A percentile compares a stretch with the other conserved stretches of the same genome.
These are phyloP conservation scores for Drosophila pallidifrons DNA, from an alignment of 1,140 invertebrate species.

Conservation along the genomic window DNA sequence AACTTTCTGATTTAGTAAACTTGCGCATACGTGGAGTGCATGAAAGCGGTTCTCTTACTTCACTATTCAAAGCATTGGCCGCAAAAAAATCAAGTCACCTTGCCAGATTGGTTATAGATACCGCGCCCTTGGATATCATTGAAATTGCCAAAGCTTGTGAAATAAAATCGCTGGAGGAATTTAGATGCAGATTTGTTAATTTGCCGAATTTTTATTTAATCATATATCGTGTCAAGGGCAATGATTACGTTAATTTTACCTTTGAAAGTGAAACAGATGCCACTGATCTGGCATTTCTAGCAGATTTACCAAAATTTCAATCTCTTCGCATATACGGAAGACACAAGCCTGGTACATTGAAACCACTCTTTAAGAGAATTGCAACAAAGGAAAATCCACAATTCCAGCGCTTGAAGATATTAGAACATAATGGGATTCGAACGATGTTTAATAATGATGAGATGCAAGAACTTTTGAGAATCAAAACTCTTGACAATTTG, in stretches of 20 bases:
- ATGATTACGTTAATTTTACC: background rate
- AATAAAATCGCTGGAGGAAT: background rate
- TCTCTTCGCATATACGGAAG: background rate
- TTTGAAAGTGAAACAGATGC: conserved; percentile 7
- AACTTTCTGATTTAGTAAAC: background rate
- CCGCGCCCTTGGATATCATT: background rate
- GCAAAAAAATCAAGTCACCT: background rate
- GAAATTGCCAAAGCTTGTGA: background rate
- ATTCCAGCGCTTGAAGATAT: background rate
- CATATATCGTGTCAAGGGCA: too few relatives aligned
- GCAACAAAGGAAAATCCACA: background rate
- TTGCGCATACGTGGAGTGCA: conserved; percentile 1
- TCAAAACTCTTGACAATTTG: background rate
- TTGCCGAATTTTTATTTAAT: background rate
- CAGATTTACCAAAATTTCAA: background rate
- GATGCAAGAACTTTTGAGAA: conserved; percentile 1
- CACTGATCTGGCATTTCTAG: background rate
- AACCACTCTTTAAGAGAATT: background rate
- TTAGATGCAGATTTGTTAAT: background rate
- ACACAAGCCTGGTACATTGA: conserved; percentile 1
- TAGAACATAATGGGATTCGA: too few relatives aligned
- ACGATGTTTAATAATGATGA: conserved; percentile 8
- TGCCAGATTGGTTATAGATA: background rate
- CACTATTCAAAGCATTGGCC: background rate
- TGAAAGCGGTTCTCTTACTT: background rate